Evolutionary conservation across 2,113 vertebrate species (phyloP).

Genomic region (Pterocles gutturalis): DNA sequence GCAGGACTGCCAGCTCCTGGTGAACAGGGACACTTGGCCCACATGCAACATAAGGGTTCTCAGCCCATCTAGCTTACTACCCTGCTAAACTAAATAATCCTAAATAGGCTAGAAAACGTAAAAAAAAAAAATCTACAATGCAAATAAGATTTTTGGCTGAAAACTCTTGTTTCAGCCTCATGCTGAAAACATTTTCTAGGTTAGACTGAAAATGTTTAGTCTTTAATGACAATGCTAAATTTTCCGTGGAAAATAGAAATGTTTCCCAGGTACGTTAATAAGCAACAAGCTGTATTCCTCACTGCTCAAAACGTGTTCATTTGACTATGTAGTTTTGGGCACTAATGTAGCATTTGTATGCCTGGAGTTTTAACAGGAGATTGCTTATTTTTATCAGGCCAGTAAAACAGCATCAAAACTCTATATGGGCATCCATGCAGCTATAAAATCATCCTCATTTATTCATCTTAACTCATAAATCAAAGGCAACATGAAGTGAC

Average conservation of each 20-base stretch:
- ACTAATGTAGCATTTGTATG: not conserved
- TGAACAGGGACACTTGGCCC: not conserved
- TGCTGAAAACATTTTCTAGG: not conserved
- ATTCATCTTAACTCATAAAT: not conserved
- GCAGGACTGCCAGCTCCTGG: not conserved
- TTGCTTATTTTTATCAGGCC: not conserved
- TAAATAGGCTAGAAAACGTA: not conserved
- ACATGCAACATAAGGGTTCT: not conserved
- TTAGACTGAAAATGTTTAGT: not conserved
- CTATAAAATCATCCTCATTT: not conserved
- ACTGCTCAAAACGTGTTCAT: not conserved
- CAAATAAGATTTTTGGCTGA: not conserved
- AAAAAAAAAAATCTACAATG: not conserved
- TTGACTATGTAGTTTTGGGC: not conserved
- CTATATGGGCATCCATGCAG: rapidly evolving
- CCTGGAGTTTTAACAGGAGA: not conserved
- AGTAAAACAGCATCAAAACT: not conserved
- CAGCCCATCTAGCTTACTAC: not conserved
- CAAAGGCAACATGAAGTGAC: not conserved
- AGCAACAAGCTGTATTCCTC: not conserved
- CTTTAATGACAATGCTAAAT: not conserved
- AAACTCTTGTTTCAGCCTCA: not conserved
- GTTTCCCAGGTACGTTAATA: constrained; percentile 2
- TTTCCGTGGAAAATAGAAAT: not conserved
- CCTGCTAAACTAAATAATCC: not conserved